A percentile compares a stretch with the other conserved stretches of the same genome.
These are phyloP conservation scores for Ranitomeya imitator DNA, from an alignment of 2,113 vertebrate species.

Conservation along the genomic window DNA sequence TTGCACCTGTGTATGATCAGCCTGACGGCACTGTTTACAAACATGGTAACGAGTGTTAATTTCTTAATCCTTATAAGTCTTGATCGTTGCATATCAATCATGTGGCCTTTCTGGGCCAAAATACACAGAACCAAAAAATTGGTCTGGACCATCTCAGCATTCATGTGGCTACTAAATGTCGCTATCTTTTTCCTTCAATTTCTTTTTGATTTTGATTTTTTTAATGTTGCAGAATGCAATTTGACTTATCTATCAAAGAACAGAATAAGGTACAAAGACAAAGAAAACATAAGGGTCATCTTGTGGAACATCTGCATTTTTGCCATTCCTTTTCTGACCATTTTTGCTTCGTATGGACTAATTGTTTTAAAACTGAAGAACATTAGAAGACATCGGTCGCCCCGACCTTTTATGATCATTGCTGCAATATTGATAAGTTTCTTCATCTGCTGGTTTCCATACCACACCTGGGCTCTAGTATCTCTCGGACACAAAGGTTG, in stretches of 20 bases:
- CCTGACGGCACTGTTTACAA: slow-evolving; percentile 33
- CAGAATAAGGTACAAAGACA: background rate
- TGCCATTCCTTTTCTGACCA: background rate
- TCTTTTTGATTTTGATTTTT: background rate
- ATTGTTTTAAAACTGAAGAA: background rate
- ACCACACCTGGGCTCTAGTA: background rate
- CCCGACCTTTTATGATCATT: background rate
- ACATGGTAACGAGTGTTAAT: slow-evolving; percentile 70
- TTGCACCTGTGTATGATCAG: slow-evolving; percentile 64
- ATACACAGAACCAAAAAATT: slow-evolving; percentile 66
- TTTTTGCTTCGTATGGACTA: slow-evolving; percentile 2
- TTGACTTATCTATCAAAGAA: background rate
- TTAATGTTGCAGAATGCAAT: background rate
- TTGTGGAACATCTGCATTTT: background rate
- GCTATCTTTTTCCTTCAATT: slow-evolving; percentile 60
- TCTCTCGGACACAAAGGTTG: background rate
- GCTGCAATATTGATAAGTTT: slow-evolving; percentile 10
- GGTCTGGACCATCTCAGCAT: slow-evolving; percentile 42
- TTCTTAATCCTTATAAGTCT: slow-evolving; percentile 68
- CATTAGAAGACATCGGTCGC: background rate
- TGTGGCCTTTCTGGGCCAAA: slow-evolving; percentile 69
- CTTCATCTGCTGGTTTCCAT: slow-evolving; percentile 42
- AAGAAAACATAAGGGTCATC: background rate
- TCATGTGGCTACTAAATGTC: slow-evolving; percentile 63
- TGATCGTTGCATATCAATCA: slow-evolving; percentile 68